A percentile compares a stretch with the other conserved stretches of the same genome.
Conservation (phyloP, 1,140 invertebrate species). For the Choristoneura fumiferana region DNA sequence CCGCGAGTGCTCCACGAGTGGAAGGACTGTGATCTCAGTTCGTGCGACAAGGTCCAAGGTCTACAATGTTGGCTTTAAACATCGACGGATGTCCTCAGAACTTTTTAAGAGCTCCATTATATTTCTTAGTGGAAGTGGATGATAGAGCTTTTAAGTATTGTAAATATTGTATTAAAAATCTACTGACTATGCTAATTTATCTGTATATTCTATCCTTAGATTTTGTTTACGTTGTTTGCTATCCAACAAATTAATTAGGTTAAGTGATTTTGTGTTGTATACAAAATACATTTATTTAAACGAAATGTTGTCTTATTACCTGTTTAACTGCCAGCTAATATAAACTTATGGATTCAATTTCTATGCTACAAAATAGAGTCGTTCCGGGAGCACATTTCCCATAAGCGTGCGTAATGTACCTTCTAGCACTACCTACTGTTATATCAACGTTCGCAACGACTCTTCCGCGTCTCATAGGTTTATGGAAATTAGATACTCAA, state of each 20-base stretch:
- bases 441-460: too few relatives aligned
- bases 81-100: constrained; percentile 2
- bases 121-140: neutral
- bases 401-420: too few relatives aligned
- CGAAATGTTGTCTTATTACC: too few relatives aligned
- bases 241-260: neutral
- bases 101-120: constrained; percentile 16
- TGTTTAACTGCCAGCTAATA: too few relatives aligned
- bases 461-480: too few relatives aligned
- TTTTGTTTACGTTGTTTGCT: constrained; percentile 8
- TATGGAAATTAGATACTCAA: too few relatives aligned
- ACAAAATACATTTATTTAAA: too few relatives aligned
- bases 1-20: neutral
- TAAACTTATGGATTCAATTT: too few relatives aligned
- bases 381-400: too few relatives aligned
- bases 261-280: neutral
- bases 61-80: neutral
- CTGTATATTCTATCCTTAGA: neutral
- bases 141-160: constrained; percentile 6
- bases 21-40: constrained; percentile 16
- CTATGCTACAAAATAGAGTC: too few relatives aligned
- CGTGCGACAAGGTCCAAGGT: neutral
- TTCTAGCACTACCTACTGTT: too few relatives aligned
- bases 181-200: constrained; percentile 8
- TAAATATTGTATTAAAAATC: constrained; percentile 12